Evolutionary conservation across 2,113 vertebrate genomes (phyloP).

Genomic region (Zosterops pallidus): DNA sequence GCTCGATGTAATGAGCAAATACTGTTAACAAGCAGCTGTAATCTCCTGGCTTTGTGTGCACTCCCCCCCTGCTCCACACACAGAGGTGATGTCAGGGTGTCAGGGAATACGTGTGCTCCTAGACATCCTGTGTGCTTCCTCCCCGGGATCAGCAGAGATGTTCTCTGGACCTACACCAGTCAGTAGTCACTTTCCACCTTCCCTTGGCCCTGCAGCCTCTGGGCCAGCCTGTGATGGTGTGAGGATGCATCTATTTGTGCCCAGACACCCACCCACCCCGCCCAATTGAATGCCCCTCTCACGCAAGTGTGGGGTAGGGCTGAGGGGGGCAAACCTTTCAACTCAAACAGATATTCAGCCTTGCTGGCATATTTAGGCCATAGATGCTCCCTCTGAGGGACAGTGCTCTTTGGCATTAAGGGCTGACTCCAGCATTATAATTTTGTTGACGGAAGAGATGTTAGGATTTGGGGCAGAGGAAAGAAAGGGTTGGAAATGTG

Average conservation of each 20-base stretch:
- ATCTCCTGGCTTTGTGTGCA: background rate
- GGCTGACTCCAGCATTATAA: background rate
- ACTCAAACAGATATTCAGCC: background rate
- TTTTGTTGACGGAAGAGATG: background rate
- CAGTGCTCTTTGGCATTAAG: background rate
- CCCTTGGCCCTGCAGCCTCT: background rate
- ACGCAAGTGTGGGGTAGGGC: no score
- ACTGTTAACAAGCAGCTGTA: background rate
- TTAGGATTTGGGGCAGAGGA: background rate
- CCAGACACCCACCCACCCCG: background rate
- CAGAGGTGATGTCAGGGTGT: background rate
- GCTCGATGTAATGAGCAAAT: background rate
- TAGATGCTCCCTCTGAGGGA: background rate
- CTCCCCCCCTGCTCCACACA: background rate
- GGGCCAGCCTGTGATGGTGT: no score
- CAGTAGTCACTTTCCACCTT: background rate
- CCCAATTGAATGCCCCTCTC: background rate
- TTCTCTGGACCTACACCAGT: accelerated
- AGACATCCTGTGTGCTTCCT: background rate
- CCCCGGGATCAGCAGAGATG: background rate
- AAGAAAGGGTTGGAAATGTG: background rate
- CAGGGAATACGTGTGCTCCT: accelerated
- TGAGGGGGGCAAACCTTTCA: background rate
- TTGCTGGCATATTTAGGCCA: background rate
- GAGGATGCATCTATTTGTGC: background rate